phyloP scores from a whole-genome alignment of 2,113 vertebrate genomes.

The Petrocephalus microphthalmus region DNA sequence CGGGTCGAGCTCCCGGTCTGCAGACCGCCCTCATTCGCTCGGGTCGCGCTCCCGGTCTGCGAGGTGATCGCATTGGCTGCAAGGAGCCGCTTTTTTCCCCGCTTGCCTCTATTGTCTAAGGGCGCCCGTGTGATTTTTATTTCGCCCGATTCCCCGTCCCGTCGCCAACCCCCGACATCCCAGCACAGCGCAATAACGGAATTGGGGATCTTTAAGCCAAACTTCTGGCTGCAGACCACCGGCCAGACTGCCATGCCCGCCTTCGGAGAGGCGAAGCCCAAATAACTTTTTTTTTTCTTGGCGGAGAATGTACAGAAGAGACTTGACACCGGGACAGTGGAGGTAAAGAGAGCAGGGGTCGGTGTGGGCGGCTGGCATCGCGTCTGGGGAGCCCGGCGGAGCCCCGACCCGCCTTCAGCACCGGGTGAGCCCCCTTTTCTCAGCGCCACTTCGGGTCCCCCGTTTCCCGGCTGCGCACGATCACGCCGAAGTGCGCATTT shows the following conservation, averaged over 20 bases:
- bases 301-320: constrained; percentile 11
- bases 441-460: background rate
- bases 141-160: constrained; percentile 25
- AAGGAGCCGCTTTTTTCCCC: constrained; percentile 23
- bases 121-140: constrained; percentile 2
- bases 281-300: background rate
- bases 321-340: background rate
- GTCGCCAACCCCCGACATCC: constrained; percentile 29
- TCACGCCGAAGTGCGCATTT: constrained; percentile 23
- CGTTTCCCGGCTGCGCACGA: background rate
- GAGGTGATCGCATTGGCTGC: constrained; percentile 22
- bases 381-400: constrained; percentile 2
- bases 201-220: background rate
- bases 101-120: constrained; percentile 22
- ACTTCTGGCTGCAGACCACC: background rate
- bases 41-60: constrained; percentile 16
- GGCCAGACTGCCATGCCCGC: constrained; percentile 21
- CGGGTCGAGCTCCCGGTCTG: constrained; percentile 10
- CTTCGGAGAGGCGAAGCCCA: rapidly evolving
- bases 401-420: background rate
- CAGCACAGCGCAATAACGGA: background rate
- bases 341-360: background rate
- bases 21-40: constrained; percentile 12
- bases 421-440: constrained; percentile 6
- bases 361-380: background rate